Percentiles rank a stretch among this genome's conserved stretches.
Conservation (phyloP, 2,888 invertebrate species). For the Melinaea marsaeus region DNA sequence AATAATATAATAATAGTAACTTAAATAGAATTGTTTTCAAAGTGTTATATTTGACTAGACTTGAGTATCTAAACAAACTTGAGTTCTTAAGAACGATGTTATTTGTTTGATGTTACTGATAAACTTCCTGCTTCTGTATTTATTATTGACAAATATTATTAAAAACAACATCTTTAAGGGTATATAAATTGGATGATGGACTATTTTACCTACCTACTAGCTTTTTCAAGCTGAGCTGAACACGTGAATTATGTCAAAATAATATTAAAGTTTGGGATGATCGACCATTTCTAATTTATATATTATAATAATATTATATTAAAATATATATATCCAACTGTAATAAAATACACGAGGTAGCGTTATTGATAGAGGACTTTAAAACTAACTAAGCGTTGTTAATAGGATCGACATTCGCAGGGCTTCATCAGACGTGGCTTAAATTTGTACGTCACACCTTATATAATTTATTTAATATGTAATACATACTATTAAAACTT, state of each 20-base stretch:
- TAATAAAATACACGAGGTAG: conserved; percentile 1
- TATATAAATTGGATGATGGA: not conserved
- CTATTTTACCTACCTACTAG: not conserved
- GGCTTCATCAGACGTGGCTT: conserved; percentile 71
- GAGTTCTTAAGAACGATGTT: conserved; percentile 12
- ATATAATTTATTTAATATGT: no score
- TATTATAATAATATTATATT: not conserved
- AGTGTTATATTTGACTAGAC: conserved; percentile 14
- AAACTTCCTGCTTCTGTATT: conserved; percentile 14
- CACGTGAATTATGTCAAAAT: no score
- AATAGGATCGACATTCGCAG: conserved; percentile 63
- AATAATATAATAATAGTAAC: conserved; percentile 1
- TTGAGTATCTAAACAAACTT: conserved; percentile 16
- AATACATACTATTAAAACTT: no score
- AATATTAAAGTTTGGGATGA: no score
- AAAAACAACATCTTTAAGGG: not conserved
- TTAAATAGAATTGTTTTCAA: conserved; percentile 10
- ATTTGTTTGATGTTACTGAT: conserved; percentile 16
- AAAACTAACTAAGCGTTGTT: conserved; percentile 49
- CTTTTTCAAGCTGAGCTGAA: no score
- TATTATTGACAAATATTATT: not conserved
- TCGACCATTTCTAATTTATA: not conserved
- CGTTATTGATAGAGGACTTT: conserved; percentile 28
- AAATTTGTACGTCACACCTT: conserved; percentile 49
- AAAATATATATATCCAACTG: not conserved